A percentile compares a stretch with the other conserved stretches of the same genome.
Evolutionary conservation across 2,797 vertebrate species (phyloP).

Genomic region (Synanceia verrucosa): DNA sequence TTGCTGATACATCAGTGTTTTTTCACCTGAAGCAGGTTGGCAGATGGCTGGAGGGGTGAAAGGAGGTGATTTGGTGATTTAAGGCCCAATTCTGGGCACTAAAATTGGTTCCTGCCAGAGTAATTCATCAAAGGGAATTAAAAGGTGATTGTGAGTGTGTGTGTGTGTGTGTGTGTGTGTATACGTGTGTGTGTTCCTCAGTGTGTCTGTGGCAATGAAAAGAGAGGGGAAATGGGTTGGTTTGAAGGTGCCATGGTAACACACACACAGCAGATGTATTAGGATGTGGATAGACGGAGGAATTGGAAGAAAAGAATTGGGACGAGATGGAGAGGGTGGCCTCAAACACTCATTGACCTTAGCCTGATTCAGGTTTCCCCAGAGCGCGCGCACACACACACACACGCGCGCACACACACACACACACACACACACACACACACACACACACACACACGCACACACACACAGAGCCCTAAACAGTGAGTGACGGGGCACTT

Average conservation of each 20-base stretch:
- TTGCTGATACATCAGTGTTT: constrained; percentile 70
- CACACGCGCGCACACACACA: constrained; percentile 4
- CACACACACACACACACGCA: background rate
- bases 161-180: constrained; percentile 16
- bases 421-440: background rate
- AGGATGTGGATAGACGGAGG: constrained; percentile 50
- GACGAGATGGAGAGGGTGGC: constrained; percentile 28
- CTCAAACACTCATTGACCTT: constrained; percentile 56
- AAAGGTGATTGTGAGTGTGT: constrained; percentile 76
- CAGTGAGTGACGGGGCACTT: constrained; percentile 57
- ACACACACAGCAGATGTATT: constrained; percentile 39
- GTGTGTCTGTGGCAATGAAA: constrained; percentile 16
- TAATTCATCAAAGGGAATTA: constrained; percentile 86
- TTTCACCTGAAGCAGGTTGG: constrained; percentile 52
- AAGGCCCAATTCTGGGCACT: constrained; percentile 80
- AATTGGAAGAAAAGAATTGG: constrained; percentile 48
- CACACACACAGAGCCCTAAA: constrained; percentile 13
- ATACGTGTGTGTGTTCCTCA: constrained; percentile 13
- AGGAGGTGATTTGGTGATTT: constrained; percentile 84
- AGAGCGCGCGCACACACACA: constrained; percentile 9
- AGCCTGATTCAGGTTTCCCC: constrained; percentile 41
- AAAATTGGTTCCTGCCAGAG: constrained; percentile 84
- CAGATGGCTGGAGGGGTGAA: constrained; percentile 70
- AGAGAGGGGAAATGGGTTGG: constrained; percentile 36
- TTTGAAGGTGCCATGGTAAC: constrained; percentile 41